Conservation (phyloP, 2,113 vertebrate genomes). For the Tauraco erythrolophus region DNA sequence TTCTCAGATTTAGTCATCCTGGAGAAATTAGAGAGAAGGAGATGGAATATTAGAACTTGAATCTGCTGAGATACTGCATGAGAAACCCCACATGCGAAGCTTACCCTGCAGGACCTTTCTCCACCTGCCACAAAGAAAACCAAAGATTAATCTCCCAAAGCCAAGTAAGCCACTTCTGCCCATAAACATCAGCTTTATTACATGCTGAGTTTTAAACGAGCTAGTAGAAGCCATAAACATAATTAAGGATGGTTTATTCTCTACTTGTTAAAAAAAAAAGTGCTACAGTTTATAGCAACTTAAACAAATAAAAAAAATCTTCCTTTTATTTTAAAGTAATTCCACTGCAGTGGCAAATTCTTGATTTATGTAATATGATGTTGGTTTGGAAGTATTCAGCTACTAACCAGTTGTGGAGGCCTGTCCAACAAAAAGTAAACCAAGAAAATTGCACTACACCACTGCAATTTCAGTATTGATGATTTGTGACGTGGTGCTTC, state of each 20-base stretch:
- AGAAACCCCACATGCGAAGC: background rate
- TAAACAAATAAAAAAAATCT: background rate
- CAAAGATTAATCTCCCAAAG: background rate
- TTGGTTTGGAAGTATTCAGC: background rate
- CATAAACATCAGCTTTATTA: background rate
- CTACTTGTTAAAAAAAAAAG: background rate
- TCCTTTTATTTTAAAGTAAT: background rate
- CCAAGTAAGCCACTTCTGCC: background rate
- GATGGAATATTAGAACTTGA: background rate
- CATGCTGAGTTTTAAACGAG: background rate
- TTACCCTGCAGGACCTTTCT: background rate
- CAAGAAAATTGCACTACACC: background rate
- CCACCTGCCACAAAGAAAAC: background rate
- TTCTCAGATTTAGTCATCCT: background rate
- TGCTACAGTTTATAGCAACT: background rate
- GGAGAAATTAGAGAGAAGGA: background rate
- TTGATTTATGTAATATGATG: background rate
- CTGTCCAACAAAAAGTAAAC: background rate
- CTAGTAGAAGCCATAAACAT: background rate
- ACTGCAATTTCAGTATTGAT: accelerated
- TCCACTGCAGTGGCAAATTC: background rate
- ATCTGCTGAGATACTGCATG: background rate
- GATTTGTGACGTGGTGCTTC: background rate
- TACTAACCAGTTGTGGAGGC: background rate
- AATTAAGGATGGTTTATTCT: background rate